phyloP scores from a whole-genome alignment of 1,140 invertebrate species.

The Homarus americanus region DNA sequence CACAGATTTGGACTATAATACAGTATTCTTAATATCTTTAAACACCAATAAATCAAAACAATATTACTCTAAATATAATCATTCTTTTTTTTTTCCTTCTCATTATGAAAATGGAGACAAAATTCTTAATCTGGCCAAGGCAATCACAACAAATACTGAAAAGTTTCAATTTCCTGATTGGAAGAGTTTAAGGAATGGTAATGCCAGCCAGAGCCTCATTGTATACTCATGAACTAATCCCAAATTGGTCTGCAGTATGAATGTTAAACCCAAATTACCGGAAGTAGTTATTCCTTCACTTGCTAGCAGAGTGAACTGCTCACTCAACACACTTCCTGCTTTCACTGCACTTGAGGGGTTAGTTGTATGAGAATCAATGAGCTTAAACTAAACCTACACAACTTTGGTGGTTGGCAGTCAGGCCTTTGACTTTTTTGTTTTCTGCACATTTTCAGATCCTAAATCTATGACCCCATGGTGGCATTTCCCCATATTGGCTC shows the following conservation, averaged over 20 bases:
- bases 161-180: conserved; percentile 21
- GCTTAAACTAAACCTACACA: conserved; percentile 28
- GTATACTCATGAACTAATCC: background rate
- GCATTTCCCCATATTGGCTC: conserved; percentile 40
- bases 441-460: background rate
- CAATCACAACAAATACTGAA: conserved; percentile 33
- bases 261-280: background rate
- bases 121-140: conserved; percentile 27
- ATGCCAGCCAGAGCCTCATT: conserved; percentile 12
- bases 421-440: conserved; percentile 14
- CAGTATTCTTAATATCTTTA: conserved; percentile 12
- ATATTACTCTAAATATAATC: conserved; percentile 9
- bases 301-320: background rate
- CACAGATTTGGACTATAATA: conserved; percentile 4
- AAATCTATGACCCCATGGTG: conserved; percentile 12
- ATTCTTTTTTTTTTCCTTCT: conserved; percentile 10
- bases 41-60: conserved; percentile 23
- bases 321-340: background rate
- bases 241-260: background rate
- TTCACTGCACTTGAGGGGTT: conserved; percentile 10
- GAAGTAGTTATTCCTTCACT: background rate
- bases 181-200: background rate
- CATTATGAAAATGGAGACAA: conserved; percentile 14
- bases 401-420: conserved; percentile 30
- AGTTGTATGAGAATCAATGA: conserved; percentile 45